Evolutionary conservation across 2,888 invertebrate genomes (phyloP).

Genomic region (Mythimna impura): DNA sequence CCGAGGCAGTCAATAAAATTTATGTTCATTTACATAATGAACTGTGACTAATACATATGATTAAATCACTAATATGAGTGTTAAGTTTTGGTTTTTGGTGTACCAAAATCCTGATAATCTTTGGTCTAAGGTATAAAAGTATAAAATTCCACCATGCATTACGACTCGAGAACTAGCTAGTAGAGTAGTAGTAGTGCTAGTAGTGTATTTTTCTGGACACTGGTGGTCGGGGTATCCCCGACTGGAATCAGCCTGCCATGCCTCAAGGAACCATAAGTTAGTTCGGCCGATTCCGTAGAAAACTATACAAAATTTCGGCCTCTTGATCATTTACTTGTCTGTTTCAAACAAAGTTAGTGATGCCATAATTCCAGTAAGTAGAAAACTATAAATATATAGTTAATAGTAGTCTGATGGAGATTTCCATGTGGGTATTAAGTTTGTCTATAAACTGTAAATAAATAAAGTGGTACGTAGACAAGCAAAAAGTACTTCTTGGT

Average conservation of each 20-base stretch:
- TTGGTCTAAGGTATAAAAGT: no score
- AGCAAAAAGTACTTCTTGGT: background rate
- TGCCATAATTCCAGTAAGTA: no score
- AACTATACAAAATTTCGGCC: no score
- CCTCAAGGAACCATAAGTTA: background rate
- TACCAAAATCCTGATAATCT: background rate
- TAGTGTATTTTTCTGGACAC: no score
- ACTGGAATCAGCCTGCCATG: background rate
- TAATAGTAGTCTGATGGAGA: no score
- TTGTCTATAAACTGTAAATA: background rate
- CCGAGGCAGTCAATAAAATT: background rate
- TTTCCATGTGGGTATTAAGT: no score
- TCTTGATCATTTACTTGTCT: no score
- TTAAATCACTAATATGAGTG: background rate
- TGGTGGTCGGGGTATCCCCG: background rate
- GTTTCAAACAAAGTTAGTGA: no score
- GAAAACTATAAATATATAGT: no score
- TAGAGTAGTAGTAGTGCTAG: no score
- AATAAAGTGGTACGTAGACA: background rate
- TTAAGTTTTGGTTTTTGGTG: background rate
- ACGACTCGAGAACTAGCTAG: background rate
- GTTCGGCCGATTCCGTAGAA: background rate
- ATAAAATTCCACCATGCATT: background rate
- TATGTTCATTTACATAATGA: constrained; percentile 7
- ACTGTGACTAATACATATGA: background rate